Percentiles rank a stretch among this genome's conserved stretches.
Evolutionary conservation across 1,140 invertebrate species (phyloP).

Genomic region (Zaprionus capensis): DNA sequence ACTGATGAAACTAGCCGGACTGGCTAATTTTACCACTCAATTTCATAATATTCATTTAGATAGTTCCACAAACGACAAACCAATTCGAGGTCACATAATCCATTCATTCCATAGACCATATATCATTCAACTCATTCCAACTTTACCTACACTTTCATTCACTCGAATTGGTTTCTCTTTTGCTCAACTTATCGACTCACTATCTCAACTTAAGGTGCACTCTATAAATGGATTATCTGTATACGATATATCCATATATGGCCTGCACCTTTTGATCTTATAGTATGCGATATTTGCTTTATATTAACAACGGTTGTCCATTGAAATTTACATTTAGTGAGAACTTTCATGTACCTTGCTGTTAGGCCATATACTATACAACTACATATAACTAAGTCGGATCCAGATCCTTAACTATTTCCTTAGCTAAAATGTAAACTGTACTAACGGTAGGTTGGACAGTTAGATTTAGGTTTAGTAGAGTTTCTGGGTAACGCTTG

Average conservation of each 20-base stretch:
- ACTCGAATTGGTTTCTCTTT: slow-evolving; percentile 44
- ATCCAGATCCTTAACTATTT: slow-evolving; percentile 5
- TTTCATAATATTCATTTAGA: slow-evolving; percentile 34
- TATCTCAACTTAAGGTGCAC: slow-evolving; percentile 42
- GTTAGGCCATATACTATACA: slow-evolving; percentile 43
- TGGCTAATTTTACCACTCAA: slow-evolving; percentile 29
- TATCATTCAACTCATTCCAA: neutral
- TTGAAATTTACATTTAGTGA: slow-evolving; percentile 45
- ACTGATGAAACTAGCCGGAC: slow-evolving; percentile 19
- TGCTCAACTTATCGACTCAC: slow-evolving; percentile 29
- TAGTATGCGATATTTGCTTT: slow-evolving; percentile 32
- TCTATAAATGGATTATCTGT: neutral
- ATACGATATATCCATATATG: neutral
- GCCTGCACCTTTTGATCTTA: slow-evolving; percentile 13
- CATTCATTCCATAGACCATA: slow-evolving; percentile 3
- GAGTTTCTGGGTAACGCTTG: slow-evolving; percentile 45
- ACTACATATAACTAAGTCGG: slow-evolving; percentile 14
- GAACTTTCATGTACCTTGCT: slow-evolving; percentile 67
- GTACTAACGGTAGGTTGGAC: slow-evolving; percentile 30
- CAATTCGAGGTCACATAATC: neutral
- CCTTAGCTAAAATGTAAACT: slow-evolving; percentile 29
- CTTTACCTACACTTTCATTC: neutral
- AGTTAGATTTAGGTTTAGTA: slow-evolving; percentile 45
- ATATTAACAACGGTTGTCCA: slow-evolving; percentile 64
- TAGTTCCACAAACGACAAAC: slow-evolving; percentile 29